These are phyloP conservation scores for Glyptemys insculpta DNA, from an alignment of 2,797 vertebrate species.

Conservation along the genomic window DNA sequence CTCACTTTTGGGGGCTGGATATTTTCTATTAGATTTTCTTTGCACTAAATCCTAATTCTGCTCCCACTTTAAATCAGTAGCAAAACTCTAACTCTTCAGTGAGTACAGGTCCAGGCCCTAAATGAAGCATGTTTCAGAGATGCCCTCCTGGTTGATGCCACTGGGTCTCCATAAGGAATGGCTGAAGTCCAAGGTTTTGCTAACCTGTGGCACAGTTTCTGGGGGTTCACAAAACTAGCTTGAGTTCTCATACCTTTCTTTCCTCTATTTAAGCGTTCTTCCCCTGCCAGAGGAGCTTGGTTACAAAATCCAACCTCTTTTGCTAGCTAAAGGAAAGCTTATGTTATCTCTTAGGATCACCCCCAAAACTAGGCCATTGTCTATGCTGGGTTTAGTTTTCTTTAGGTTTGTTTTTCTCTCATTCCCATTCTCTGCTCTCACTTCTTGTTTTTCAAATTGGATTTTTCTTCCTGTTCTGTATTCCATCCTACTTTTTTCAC, in stretches of 20 bases:
- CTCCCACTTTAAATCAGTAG: conserved; percentile 33
- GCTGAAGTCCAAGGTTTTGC: neutral
- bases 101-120: neutral
- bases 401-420: neutral
- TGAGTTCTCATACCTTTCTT: conserved; percentile 4
- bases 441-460: neutral
- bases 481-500: neutral
- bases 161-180: neutral
- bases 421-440: neutral
- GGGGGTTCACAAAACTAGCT: neutral
- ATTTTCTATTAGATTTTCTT: conserved; percentile 32
- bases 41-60: conserved; percentile 34
- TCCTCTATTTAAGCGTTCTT: neutral
- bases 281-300: conserved; percentile 17
- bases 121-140: neutral
- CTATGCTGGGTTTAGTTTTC: neutral
- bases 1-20: conserved; percentile 33
- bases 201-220: neutral
- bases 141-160: neutral
- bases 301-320: conserved; percentile 15
- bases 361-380: conserved; percentile 1
- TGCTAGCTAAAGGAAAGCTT: conserved; percentile 32
- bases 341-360: conserved; percentile 32
- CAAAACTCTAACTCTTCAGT: neutral
- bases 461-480: neutral